Percentiles rank a stretch among this genome's conserved stretches.
Evolutionary conservation across 2,888 invertebrate species (phyloP).

Genomic region (Anthoptus insignis): DNA sequence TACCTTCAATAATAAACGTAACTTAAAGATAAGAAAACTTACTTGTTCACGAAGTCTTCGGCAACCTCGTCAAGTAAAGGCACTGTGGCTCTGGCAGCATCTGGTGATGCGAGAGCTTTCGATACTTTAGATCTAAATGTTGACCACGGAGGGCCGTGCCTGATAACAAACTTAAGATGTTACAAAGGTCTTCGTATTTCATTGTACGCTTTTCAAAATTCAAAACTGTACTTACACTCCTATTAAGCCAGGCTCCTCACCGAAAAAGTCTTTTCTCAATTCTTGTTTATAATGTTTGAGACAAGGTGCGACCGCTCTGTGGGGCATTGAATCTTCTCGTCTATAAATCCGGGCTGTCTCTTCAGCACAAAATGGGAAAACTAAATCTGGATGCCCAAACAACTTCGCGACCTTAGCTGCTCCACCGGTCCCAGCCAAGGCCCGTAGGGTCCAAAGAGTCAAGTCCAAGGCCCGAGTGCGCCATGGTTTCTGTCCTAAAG

Average conservation of each 20-base stretch:
- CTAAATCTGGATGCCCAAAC: slow-evolving; percentile 92
- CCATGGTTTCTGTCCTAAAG: slow-evolving; percentile 83
- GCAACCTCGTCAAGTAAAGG: slow-evolving; percentile 92
- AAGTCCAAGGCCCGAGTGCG: slow-evolving; percentile 85
- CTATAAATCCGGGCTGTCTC: slow-evolving; percentile 91
- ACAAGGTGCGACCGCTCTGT: slow-evolving; percentile 92
- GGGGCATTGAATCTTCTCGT: slow-evolving; percentile 90
- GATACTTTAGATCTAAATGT: slow-evolving; percentile 94
- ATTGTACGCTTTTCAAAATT: neutral
- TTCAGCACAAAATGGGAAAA: slow-evolving; percentile 91
- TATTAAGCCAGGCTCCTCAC: slow-evolving; percentile 90
- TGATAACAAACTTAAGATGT: slow-evolving; percentile 61
- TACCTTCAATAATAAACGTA: no score
- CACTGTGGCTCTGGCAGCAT: slow-evolving; percentile 92
- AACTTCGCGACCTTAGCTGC: slow-evolving; percentile 89
- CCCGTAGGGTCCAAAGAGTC: slow-evolving; percentile 81
- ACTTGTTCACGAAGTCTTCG: slow-evolving; percentile 91
- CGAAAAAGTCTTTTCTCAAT: slow-evolving; percentile 90
- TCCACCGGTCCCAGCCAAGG: slow-evolving; percentile 80
- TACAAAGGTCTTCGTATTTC: neutral
- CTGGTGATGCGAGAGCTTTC: slow-evolving; percentile 93
- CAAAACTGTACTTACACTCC: slow-evolving; percentile 88
- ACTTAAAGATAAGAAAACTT: slow-evolving; percentile 46
- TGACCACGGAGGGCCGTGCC: slow-evolving; percentile 96
- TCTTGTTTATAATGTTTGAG: slow-evolving; percentile 91